Evolutionary conservation across 2,113 vertebrate species (phyloP).

Genomic region (Callipepla squamata): DNA sequence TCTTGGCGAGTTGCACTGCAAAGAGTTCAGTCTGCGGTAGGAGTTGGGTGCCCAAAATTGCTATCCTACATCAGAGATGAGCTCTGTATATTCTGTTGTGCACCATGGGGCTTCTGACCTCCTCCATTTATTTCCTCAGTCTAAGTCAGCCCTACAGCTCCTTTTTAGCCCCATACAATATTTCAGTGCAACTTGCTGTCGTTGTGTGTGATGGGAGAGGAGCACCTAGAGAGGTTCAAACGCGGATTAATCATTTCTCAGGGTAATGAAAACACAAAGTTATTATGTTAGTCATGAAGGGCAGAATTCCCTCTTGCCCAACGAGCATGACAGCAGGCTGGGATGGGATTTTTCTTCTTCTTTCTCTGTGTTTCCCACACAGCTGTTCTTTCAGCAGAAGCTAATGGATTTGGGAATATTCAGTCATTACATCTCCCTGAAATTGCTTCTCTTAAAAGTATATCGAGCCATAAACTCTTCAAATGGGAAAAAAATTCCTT

Average conservation of each 20-base stretch:
- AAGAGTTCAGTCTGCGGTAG: neutral
- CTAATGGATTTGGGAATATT: constrained; percentile 47
- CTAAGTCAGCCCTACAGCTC: neutral
- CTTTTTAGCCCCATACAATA: neutral
- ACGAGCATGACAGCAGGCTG: neutral
- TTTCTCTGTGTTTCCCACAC: neutral
- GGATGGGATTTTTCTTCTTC: constrained; percentile 14
- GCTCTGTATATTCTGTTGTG: neutral
- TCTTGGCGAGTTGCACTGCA: too few species aligned
- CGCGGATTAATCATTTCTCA: neutral
- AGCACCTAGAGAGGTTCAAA: neutral
- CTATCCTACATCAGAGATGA: neutral
- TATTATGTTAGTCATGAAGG: neutral
- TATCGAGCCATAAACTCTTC: neutral
- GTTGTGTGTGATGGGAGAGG: neutral
- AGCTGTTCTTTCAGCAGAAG: constrained; percentile 31
- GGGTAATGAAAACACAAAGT: neutral
- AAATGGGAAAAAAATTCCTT: neutral
- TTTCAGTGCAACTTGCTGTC: neutral
- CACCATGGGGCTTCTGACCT: neutral
- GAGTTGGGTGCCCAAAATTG: neutral
- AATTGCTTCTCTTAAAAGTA: constrained; percentile 34
- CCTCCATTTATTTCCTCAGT: fast-evolving
- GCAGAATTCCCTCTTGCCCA: neutral
- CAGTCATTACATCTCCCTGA: neutral